Evolutionary conservation across 2,113 vertebrate genomes (phyloP), one percentile per base, ranked within the genome.

Genomic region (Castor canadensis): DNA sequence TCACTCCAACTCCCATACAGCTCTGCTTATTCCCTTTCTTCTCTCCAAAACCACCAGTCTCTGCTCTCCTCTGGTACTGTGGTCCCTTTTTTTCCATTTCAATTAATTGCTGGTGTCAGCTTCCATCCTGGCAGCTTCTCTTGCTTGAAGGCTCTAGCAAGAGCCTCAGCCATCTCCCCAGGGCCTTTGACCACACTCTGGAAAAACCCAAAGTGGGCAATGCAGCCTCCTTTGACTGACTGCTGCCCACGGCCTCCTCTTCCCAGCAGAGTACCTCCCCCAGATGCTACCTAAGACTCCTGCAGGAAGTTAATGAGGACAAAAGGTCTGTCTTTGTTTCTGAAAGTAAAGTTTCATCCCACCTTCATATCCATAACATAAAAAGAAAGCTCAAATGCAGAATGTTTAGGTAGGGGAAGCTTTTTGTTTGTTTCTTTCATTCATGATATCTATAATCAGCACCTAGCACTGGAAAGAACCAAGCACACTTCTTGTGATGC

Each of bases 381-480:
- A 54, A 58, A 47, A 88, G 73, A 26, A 82, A 0, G 0, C 24
- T 95, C 58, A 76, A 62, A 94, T 87, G 62, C 64, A 69, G 81
- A 95, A 81, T 86, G 73, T 87, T 90, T 94, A 35, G 30, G 83
- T 96, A 96, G 96, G 95, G 62, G 95, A 94, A 94, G 38, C 10
- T 52, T 43, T 95, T 95, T 95, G 96, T 98, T 95, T 73, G 49
- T 84, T 56, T 86, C 72, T n/a, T 95, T 92, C 2, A 82, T 97
- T 98, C 94, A 71, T 94, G 96, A 96, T 86, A 96, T 91, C 71
- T 82, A 67, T 30, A 97, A 97, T 97, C 94, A 97, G 89, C 62
- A 96, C 82, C 72, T 87, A 94, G 93, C 94, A 94, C 92, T 98
- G 95, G 92, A 94, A 95, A 98, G 93, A 97, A 86, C 81, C 95